A percentile compares a stretch with the other conserved stretches of the same genome.
Evolutionary conservation across 2,113 vertebrate species (phyloP).

Genomic region (Semnopithecus entellus): DNA sequence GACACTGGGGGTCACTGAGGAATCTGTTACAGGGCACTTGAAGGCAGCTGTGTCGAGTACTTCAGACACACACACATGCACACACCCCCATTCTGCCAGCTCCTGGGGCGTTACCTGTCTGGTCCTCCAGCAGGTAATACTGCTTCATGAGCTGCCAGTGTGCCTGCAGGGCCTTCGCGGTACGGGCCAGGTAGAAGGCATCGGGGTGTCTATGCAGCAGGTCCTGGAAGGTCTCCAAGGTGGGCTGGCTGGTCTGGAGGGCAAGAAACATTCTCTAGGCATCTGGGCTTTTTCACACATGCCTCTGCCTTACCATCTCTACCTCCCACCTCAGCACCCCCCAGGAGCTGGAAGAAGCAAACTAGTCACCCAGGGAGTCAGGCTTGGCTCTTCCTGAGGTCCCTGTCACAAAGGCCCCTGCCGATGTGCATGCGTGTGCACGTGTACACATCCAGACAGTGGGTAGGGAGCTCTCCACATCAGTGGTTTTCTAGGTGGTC

Average conservation of each 20-base stretch:
- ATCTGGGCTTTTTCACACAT: not conserved
- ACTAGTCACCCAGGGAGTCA: not conserved
- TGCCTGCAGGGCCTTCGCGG: conserved; percentile 93
- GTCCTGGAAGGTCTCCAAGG: conserved; percentile 95
- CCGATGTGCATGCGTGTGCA: not conserved
- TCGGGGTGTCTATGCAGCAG: conserved; percentile 92
- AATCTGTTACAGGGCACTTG: not conserved
- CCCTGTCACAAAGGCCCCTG: not conserved
- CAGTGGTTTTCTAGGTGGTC: not conserved
- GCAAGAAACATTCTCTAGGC: not conserved
- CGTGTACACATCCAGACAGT: not conserved
- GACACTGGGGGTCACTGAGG: not conserved
- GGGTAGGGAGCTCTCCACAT: not conserved
- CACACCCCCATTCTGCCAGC: not conserved
- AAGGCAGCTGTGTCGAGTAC: not conserved
- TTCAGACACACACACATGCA: too few species aligned
- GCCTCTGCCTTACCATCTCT: not conserved
- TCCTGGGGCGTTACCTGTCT: conserved; percentile 88
- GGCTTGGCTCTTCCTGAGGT: not conserved
- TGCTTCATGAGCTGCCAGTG: conserved; percentile 99
- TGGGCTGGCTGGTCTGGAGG: conserved; percentile 92
- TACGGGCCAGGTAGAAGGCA: conserved; percentile 93
- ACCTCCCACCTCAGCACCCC: too few species aligned
- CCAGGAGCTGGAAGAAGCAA: not conserved
- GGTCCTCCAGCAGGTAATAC: conserved; percentile 96